Conservation (phyloP, 1,140 invertebrate genomes). For the Drosophila nigromelanica region DNA sequence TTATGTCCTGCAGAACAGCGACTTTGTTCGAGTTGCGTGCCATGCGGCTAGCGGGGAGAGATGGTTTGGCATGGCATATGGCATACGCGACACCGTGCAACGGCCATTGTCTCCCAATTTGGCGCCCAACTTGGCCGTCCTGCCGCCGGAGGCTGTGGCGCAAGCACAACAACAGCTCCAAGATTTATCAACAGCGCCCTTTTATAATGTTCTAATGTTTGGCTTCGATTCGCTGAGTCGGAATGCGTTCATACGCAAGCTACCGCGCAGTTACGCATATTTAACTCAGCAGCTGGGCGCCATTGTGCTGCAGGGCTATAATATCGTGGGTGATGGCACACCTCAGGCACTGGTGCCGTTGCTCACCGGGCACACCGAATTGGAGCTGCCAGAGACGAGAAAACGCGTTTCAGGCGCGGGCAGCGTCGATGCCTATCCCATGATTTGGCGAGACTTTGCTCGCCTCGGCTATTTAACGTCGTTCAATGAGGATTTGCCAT, state of each 20-base stretch:
- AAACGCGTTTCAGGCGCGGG: constrained; percentile 87
- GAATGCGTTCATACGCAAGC: constrained; percentile 93
- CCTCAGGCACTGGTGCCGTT: constrained; percentile 96
- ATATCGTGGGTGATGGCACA: constrained; percentile 97
- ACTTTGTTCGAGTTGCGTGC: constrained; percentile 88
- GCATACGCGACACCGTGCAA: constrained; percentile 70
- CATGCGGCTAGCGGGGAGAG: constrained; percentile 83
- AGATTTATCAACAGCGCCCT: constrained; percentile 51
- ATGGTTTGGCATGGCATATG: constrained; percentile 80
- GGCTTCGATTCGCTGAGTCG: constrained; percentile 96
- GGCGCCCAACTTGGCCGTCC: constrained; percentile 54
- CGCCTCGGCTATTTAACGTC: constrained; percentile 89
- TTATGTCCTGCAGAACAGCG: constrained; percentile 87
- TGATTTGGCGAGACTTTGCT: constrained; percentile 91
- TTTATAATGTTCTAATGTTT: constrained; percentile 92
- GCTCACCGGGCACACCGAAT: constrained; percentile 94
- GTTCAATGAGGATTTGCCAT: constrained; percentile 94
- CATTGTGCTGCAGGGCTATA: constrained; percentile 91
- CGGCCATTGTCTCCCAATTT: constrained; percentile 50
- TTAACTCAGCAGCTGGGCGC: constrained; percentile 89
- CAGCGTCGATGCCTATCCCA: constrained; percentile 91
- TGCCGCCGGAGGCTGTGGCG: constrained; percentile 59
- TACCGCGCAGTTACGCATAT: constrained; percentile 92
- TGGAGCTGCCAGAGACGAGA: constrained; percentile 93
- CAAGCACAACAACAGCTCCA: constrained; percentile 61